Percentiles rank a stretch among this genome's conserved stretches.
phyloP scores from a whole-genome alignment of 2,888 invertebrate genomes.

The Cistogaster globosa region DNA sequence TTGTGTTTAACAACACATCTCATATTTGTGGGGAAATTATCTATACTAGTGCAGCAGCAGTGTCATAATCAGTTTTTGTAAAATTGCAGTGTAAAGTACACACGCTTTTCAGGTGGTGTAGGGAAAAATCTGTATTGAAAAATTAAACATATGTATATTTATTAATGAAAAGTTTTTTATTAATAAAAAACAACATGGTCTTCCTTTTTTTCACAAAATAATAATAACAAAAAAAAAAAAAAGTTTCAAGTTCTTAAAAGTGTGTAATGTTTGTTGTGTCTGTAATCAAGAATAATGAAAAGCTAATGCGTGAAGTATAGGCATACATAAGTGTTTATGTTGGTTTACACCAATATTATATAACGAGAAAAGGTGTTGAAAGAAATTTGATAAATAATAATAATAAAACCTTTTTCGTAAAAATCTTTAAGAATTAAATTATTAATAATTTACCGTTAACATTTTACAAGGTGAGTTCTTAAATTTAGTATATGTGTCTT shows the following conservation, averaged over 20 bases:
- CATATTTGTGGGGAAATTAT: slow-evolving; percentile 38
- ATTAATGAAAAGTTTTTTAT: slow-evolving; percentile 5
- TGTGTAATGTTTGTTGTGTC: not conserved
- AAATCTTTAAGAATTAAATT: not conserved
- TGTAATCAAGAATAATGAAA: not conserved
- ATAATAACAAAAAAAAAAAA: not conserved
- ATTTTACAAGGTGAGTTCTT: slow-evolving; percentile 28
- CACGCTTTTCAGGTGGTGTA: slow-evolving; percentile 41
- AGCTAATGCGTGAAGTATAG: not conserved
- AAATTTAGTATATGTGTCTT: slow-evolving; percentile 22
- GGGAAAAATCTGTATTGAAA: not conserved
- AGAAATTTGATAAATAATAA: not conserved
- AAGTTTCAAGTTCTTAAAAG: not conserved
- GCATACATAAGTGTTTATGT: no score
- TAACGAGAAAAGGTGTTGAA: slow-evolving; percentile 24
- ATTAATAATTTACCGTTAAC: not conserved
- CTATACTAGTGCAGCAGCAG: slow-evolving; percentile 55
- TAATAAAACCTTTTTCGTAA: not conserved
- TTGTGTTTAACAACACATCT: slow-evolving; percentile 41
- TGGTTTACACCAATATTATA: slow-evolving; percentile 22
- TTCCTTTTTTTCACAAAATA: slow-evolving; percentile 14
- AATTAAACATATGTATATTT: not conserved
- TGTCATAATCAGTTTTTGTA: slow-evolving; percentile 72
- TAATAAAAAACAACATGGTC: not conserved
- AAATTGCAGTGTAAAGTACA: slow-evolving; percentile 71